phyloP scores from a whole-genome alignment of 2,888 invertebrate genomes.

The Hedya salicella region DNA sequence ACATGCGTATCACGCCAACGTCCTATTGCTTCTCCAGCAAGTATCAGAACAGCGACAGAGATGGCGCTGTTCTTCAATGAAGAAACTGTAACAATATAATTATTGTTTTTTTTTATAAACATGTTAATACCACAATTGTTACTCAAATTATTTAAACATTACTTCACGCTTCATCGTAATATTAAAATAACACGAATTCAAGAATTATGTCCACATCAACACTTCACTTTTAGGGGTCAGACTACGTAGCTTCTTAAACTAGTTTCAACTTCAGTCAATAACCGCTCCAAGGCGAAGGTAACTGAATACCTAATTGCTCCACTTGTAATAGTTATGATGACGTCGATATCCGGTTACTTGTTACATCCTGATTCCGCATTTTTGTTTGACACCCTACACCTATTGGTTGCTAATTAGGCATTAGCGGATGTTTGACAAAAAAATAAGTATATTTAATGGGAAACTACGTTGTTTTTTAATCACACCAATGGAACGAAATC shows the following conservation, averaged over 20 bases:
- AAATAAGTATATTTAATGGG: too few species aligned
- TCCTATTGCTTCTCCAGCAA: too few species aligned
- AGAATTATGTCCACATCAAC: too few species aligned
- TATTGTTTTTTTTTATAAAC: too few species aligned
- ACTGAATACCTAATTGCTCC: conserved; percentile 9
- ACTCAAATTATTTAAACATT: too few species aligned
- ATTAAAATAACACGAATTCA: too few species aligned
- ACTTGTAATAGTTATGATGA: not conserved
- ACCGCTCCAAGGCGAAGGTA: conserved; percentile 17
- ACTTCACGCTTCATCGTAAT: too few species aligned
- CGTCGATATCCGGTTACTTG: conserved; percentile 15
- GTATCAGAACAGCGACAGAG: too few species aligned
- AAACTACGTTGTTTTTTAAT: not conserved
- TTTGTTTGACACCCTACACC: not conserved
- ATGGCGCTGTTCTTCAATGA: too few species aligned
- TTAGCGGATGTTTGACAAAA: conserved; percentile 4
- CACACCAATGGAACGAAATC: not conserved
- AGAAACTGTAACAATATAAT: too few species aligned
- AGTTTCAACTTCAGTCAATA: conserved; percentile 19
- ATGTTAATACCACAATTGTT: too few species aligned
- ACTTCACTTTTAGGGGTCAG: conserved; percentile 10
- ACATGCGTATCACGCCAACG: too few species aligned
- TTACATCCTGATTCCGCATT: conserved; percentile 23
- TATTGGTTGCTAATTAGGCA: not conserved
- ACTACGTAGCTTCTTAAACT: not conserved